These are phyloP conservation scores for Aricia artaxerxes DNA, from an alignment of 2,888 invertebrate genomes.

Conservation along the genomic window DNA sequence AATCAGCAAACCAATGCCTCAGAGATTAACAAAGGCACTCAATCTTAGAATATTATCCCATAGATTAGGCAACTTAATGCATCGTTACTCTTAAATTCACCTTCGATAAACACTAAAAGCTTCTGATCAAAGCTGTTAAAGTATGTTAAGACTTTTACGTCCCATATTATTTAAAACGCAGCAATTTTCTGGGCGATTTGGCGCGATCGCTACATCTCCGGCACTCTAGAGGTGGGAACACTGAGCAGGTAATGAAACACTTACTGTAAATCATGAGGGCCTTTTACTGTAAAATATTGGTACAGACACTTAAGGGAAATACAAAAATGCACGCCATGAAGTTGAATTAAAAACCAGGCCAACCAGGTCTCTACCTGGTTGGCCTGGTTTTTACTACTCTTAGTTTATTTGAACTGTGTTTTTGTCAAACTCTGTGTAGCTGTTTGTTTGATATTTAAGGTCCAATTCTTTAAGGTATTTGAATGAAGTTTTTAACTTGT, in stretches of 20 bases:
- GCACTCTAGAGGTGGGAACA: slow-evolving; percentile 24
- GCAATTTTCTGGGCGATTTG: slow-evolving; percentile 46
- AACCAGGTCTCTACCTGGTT: no score
- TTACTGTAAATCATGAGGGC: slow-evolving; percentile 23
- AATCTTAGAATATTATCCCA: no score
- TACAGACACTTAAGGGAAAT: background rate
- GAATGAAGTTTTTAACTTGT: no score
- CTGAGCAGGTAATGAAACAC: slow-evolving; percentile 26
- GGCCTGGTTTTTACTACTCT: no score
- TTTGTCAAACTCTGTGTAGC: no score
- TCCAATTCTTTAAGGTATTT: no score
- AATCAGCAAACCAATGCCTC: no score
- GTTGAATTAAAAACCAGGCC: background rate
- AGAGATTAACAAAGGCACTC: no score
- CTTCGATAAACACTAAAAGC: background rate
- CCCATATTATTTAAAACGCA: slow-evolving; percentile 35
- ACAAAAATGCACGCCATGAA: background rate
- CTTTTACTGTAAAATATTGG: slow-evolving; percentile 10
- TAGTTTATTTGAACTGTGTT: no score
- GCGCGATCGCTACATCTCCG: slow-evolving; percentile 43
- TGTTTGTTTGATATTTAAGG: no score
- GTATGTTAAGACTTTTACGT: background rate
- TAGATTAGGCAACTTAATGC: no score
- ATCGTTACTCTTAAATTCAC: background rate
- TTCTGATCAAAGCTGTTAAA: background rate